A percentile compares a stretch with the other conserved stretches of the same genome.
phyloP scores from a whole-genome alignment of 2,113 vertebrate genomes.

The Melospiza melodia region DNA sequence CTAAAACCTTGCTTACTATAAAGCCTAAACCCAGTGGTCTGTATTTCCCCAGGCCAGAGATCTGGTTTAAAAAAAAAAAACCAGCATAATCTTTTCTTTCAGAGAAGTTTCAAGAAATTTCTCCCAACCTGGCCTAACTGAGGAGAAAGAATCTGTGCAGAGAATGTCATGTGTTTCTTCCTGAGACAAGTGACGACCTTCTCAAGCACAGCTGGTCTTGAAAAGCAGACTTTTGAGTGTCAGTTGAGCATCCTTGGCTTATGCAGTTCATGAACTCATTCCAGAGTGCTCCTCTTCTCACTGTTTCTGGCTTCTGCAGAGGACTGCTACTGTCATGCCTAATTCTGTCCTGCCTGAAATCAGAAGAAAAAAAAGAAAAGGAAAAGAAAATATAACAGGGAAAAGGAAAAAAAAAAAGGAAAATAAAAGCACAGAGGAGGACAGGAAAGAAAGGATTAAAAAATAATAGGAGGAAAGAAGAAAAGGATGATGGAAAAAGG shows the following conservation, averaged over 20 bases:
- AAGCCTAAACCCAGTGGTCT: not conserved
- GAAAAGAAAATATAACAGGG: accelerated
- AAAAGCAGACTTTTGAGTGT: not conserved
- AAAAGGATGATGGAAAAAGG: not conserved
- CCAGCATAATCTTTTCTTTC: not conserved
- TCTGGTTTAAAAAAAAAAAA: not conserved
- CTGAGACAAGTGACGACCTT: not conserved
- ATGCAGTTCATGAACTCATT: not conserved
- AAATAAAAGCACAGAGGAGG: not conserved
- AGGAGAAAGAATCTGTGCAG: not conserved
- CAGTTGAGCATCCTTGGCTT: not conserved
- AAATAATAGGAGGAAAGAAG: no score
- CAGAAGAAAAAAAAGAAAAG: not conserved
- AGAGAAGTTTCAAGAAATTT: not conserved
- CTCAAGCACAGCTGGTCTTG: not conserved
- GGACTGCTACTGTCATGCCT: not conserved
- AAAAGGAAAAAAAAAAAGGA: accelerated
- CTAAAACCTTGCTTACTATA: not conserved
- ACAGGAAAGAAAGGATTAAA: accelerated
- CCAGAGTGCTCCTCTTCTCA: not conserved
- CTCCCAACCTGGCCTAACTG: not conserved
- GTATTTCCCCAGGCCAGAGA: not conserved
- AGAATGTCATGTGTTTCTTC: not conserved
- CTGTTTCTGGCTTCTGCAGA: not conserved
- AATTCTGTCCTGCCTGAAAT: not conserved